Conservation (phyloP, 2,888 invertebrate species). For the Steromphala cineraria region DNA sequence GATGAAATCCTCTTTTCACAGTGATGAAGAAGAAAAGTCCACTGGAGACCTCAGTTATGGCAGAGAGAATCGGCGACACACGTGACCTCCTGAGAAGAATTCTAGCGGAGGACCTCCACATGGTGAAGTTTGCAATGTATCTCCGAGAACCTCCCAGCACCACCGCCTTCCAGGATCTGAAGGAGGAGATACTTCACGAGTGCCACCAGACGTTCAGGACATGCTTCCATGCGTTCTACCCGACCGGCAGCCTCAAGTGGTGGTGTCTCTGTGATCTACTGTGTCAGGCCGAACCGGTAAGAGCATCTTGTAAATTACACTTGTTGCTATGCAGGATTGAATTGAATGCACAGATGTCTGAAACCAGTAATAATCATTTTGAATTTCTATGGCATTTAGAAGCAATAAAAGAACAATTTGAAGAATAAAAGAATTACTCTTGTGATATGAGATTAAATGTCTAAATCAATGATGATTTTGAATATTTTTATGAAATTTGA, state of each 20-base stretch:
- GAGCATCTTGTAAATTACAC: conserved; percentile 1
- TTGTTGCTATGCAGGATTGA: too few species aligned
- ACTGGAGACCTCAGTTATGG: conserved; percentile 85
- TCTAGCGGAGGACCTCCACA: conserved; percentile 81
- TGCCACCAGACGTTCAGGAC: conserved; percentile 92
- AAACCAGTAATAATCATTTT: too few species aligned
- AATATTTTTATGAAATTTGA: too few species aligned
- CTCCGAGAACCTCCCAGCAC: conserved; percentile 49
- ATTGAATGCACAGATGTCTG: too few species aligned
- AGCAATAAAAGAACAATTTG: too few species aligned
- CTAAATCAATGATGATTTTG: too few species aligned
- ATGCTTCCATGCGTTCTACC: conserved; percentile 97
- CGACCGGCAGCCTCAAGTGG: conserved; percentile 94
- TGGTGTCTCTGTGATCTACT: conserved; percentile 86
- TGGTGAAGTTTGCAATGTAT: conserved; percentile 46
- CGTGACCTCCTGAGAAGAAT: conserved; percentile 88
- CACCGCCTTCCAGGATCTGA: conserved; percentile 53
- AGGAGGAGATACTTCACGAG: conserved; percentile 86
- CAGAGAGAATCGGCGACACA: conserved; percentile 90
- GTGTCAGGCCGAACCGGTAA: conserved; percentile 67
- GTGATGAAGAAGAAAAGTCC: conserved; percentile 59
- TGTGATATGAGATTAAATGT: too few species aligned
- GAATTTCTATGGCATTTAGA: too few species aligned
- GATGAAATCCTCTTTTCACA: neutral
- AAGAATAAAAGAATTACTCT: neutral